Evolutionary conservation across 1,140 invertebrate species (phyloP).

Genomic region (Colletes gigas): DNA sequence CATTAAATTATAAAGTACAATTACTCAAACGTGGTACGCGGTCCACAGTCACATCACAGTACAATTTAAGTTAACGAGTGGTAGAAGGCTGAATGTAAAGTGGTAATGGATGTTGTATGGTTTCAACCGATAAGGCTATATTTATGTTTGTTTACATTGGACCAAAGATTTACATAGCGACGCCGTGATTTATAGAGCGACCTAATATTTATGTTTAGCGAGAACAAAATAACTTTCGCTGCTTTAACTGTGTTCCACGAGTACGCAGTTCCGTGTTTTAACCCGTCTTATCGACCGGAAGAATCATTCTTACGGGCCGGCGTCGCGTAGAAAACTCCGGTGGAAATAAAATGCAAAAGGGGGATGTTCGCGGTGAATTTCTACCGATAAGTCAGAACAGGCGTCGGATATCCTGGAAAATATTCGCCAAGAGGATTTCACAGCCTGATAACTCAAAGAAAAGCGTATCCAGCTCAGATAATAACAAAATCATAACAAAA

Average conservation of each 20-base stretch:
- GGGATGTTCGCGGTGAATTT: slow-evolving; percentile 28
- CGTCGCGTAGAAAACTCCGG: not conserved
- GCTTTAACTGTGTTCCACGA: not conserved
- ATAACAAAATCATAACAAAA: slow-evolving; percentile 19
- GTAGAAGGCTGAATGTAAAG: too few relatives aligned
- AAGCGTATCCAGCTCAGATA: slow-evolving; percentile 22
- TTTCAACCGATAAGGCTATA: too few relatives aligned
- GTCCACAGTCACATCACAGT: too few relatives aligned
- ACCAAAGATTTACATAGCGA: too few relatives aligned
- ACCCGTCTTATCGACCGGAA: not conserved
- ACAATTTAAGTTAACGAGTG: too few relatives aligned
- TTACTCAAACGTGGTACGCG: too few relatives aligned
- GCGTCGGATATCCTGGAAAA: slow-evolving; percentile 47
- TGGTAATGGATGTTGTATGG: too few relatives aligned
- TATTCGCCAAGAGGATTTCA: slow-evolving; percentile 53
- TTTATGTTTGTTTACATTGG: too few relatives aligned
- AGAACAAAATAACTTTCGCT: not conserved
- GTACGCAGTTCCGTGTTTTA: not conserved
- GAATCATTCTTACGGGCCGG: not conserved
- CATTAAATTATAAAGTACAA: too few relatives aligned
- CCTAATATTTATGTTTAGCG: not conserved
- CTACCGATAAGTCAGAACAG: slow-evolving; percentile 48
- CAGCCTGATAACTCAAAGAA: slow-evolving; percentile 39
- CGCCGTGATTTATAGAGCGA: too few relatives aligned
- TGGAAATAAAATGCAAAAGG: not conserved